Evolutionary conservation across 1,140 invertebrate genomes (phyloP).

Genomic region (Hetaerina americana): DNA sequence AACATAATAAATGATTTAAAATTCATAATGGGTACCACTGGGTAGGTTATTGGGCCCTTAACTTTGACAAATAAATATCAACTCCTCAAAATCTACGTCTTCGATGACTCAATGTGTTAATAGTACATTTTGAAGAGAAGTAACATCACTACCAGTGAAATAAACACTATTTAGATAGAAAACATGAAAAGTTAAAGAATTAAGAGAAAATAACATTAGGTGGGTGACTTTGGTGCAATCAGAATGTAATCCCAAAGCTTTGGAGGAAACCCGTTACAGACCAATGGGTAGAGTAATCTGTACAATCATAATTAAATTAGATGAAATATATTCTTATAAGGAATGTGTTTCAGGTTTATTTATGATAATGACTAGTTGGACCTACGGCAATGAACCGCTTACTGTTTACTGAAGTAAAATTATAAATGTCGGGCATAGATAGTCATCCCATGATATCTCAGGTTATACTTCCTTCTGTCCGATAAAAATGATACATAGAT

Average conservation of each 20-base stretch:
- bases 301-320: background rate
- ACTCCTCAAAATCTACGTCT: background rate
- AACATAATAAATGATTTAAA: no score
- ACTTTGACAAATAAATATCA: background rate
- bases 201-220: background rate
- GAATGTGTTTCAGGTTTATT: background rate
- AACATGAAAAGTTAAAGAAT: background rate
- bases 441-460: background rate
- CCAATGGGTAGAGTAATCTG: background rate
- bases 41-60: background rate
- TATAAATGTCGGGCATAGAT: background rate
- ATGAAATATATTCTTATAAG: background rate
- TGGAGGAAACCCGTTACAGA: background rate
- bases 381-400: background rate
- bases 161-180: background rate
- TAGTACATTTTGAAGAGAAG: background rate
- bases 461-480: background rate
- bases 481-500: conserved; percentile 1
- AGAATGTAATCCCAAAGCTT: background rate
- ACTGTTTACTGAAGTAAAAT: background rate
- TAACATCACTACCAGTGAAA: background rate
- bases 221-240: background rate
- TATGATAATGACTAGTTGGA: background rate
- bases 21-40: no score
- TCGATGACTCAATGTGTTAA: background rate